Percentiles rank a stretch among this genome's conserved stretches.
Conservation (phyloP, 2,888 invertebrate species). For the Temnothorax rugatulus region DNA sequence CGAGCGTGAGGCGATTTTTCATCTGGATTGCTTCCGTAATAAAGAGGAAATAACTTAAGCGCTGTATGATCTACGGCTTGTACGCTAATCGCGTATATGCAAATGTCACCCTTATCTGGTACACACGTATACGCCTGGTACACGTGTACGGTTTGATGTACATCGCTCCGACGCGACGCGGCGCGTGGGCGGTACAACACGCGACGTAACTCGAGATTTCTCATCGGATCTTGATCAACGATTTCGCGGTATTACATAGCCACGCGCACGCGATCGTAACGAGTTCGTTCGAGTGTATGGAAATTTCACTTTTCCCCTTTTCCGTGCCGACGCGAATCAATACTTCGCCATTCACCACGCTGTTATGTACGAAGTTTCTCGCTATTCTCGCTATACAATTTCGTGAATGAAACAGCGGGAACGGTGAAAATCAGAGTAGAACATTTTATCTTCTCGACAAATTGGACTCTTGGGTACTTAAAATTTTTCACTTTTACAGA, state of each 20-base stretch:
- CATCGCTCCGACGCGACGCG: slow-evolving; percentile 10
- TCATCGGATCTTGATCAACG: slow-evolving; percentile 46
- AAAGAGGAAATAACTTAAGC: slow-evolving; percentile 51
- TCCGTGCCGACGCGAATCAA: slow-evolving; percentile 2
- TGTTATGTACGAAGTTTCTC: not conserved
- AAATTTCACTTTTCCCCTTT: slow-evolving; percentile 24
- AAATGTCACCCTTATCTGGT: slow-evolving; percentile 51
- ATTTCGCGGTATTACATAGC: slow-evolving; percentile 32
- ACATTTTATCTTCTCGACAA: not conserved
- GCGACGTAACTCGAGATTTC: slow-evolving; percentile 43
- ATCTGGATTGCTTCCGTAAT: slow-evolving; percentile 26
- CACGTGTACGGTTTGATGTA: slow-evolving; percentile 54
- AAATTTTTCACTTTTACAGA: not conserved
- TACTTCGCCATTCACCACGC: not conserved
- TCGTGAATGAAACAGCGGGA: not conserved
- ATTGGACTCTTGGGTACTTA: not conserved
- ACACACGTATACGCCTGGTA: slow-evolving; percentile 24
- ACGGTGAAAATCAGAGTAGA: not conserved
- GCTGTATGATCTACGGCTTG: slow-evolving; percentile 35
- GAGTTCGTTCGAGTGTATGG: not conserved
- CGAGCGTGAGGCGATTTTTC: slow-evolving; percentile 17
- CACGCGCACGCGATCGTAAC: slow-evolving; percentile 34
- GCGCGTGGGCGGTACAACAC: slow-evolving; percentile 18
- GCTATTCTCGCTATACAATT: not conserved
- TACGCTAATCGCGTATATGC: slow-evolving; percentile 51